Evolutionary conservation across 2,797 vertebrate species (phyloP), one percentile per base, ranked within the genome.

Genomic region (Danio jaintianensis): DNA sequence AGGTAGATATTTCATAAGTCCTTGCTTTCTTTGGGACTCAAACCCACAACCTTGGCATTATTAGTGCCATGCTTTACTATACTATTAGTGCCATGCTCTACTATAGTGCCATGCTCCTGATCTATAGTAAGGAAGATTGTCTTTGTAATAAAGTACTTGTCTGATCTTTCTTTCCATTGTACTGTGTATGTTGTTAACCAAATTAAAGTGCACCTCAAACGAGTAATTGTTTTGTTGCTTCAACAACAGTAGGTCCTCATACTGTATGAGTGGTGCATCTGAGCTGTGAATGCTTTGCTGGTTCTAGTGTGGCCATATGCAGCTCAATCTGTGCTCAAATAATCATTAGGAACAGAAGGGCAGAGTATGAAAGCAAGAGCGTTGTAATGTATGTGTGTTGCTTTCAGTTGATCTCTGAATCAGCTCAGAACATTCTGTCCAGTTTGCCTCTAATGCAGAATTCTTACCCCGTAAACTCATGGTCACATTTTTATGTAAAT

Each of bases 271-370:
- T 58, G 18, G 38, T 45, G n/a, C 69, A 56, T 66, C 15, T 76
- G 20, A 53, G 20, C 50, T 20, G 0, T 45, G 9, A 76, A 55
- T 20, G 18, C 20, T 76, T 56, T 81, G 36, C 45, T 75, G 53
- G 8, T 55, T 10, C n/a, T 50, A 75, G 22, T 72, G 10, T 45
- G 48, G 68, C 58, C 50, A 63, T 68, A 67, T 61, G 63, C 55
- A 42, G 18, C 62, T 36, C 81, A 75, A 50, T 63, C 81, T 47
- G 62, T 79, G 76, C 67, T 48, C 40, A 48, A 53, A 53, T 70
- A 47, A 76, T 82, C 82, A 82, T 70, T n/a, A 82, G 67, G 29
- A 77, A 64, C 80, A 63, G 50, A 82, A 77, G 58, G 59, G 48
- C 9, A 36, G 59, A 64, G 8, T 38, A 16, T 63, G 40, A 61